A percentile compares a stretch with the other conserved stretches of the same genome.
These are phyloP conservation scores for Orestias chungarensis DNA, from an alignment of 2,797 vertebrate genomes.

Conservation along the genomic window DNA sequence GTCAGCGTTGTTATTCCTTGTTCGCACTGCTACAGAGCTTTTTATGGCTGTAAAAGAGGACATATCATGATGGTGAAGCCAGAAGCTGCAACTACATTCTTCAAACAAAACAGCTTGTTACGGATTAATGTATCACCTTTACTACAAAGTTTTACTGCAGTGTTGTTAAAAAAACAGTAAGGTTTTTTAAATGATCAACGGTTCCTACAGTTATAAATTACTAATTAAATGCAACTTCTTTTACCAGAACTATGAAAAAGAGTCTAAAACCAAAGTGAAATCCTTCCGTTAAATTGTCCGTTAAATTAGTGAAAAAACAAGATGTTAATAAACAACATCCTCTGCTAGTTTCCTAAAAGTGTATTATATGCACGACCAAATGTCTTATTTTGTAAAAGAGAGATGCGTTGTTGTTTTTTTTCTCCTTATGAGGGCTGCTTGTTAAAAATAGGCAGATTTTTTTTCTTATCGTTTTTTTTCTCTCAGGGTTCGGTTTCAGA, in stretches of 20 bases:
- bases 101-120: too few species aligned
- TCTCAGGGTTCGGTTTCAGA: not conserved
- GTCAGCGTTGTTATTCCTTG: not conserved
- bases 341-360: too few species aligned
- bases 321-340: too few species aligned
- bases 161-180: not conserved
- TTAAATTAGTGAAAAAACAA: too few species aligned
- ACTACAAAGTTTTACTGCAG: too few species aligned
- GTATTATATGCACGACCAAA: too few species aligned
- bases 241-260: not conserved
- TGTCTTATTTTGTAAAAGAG: not conserved
- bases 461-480: not conserved
- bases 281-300: too few species aligned
- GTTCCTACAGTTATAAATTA: not conserved
- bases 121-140: too few species aligned
- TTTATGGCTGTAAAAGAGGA: not conserved
- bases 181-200: not conserved
- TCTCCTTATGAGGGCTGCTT: not conserved
- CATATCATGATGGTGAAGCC: not conserved
- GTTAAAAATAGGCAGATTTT: not conserved
- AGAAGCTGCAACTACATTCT: not conserved
- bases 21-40: not conserved
- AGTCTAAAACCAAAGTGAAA: not conserved
- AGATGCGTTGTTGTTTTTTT: not conserved
- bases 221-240: not conserved